Conservation (phyloP, 2,797 vertebrate species). For the Orientallactaga sibirica region DNA sequence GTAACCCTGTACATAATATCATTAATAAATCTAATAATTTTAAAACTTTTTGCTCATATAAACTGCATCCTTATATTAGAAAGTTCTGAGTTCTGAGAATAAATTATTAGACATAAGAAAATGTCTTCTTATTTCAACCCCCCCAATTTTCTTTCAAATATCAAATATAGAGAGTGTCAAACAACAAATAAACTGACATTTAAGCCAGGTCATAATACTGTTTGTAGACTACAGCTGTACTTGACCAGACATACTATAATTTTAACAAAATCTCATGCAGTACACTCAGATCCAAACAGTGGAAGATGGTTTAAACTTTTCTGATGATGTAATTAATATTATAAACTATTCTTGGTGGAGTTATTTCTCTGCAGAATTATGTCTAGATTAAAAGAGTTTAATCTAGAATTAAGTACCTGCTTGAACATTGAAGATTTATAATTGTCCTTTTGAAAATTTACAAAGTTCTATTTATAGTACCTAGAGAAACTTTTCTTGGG, state of each 20-base stretch:
- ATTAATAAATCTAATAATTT: not conserved
- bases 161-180: not conserved
- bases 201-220: not conserved
- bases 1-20: not conserved
- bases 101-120: slow-evolving; percentile 24
- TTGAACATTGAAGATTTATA: not conserved
- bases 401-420: not conserved
- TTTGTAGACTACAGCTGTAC: not conserved
- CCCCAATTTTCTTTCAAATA: not conserved
- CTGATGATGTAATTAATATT: not conserved
- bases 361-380: not conserved
- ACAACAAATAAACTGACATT: not conserved
- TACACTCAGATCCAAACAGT: slow-evolving; percentile 24
- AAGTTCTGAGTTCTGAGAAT: not conserved
- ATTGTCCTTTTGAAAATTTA: not conserved
- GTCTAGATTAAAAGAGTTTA: slow-evolving; percentile 24
- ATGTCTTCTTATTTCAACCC: not conserved
- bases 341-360: not conserved
- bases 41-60: not conserved
- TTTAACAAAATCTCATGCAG: not conserved
- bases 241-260: not conserved
- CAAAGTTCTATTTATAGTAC: not conserved
- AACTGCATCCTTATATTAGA: not conserved
- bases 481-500: not conserved
- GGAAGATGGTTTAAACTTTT: slow-evolving; percentile 3